Conservation (phyloP, 2,113 vertebrate species). For the Prunella himalayana region DNA sequence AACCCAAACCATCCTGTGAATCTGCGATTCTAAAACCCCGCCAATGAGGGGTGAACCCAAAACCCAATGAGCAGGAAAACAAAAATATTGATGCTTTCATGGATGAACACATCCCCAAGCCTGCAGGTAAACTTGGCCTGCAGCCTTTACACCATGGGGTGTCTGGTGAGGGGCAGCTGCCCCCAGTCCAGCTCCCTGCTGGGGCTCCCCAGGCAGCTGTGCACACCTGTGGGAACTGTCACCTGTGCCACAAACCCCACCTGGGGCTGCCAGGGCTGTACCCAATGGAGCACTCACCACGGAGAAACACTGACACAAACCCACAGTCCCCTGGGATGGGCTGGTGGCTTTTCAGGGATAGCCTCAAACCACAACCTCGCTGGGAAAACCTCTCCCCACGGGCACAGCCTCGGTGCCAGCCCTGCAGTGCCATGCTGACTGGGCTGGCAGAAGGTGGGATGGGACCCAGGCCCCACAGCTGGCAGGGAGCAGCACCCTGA, state of each 20-base stretch:
- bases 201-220: neutral
- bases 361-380: neutral
- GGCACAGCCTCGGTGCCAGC: accelerated
- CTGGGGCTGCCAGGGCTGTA: neutral
- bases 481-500: neutral
- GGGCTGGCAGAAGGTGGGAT: neutral
- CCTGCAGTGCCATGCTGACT: accelerated
- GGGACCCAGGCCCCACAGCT: neutral
- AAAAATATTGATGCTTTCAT: accelerated
- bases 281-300: accelerated
- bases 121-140: neutral
- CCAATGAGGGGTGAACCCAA: neutral
- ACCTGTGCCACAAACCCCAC: neutral
- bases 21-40: neutral
- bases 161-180: accelerated
- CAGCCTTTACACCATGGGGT: accelerated
- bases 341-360: accelerated
- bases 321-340: neutral
- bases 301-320: neutral
- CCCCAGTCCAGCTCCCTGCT: neutral
- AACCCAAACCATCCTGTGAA: neutral
- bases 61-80: neutral
- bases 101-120: neutral
- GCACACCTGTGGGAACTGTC: neutral
- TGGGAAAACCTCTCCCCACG: neutral